Conservation (phyloP, 2,888 invertebrate species). For the Philereme vetulata region DNA sequence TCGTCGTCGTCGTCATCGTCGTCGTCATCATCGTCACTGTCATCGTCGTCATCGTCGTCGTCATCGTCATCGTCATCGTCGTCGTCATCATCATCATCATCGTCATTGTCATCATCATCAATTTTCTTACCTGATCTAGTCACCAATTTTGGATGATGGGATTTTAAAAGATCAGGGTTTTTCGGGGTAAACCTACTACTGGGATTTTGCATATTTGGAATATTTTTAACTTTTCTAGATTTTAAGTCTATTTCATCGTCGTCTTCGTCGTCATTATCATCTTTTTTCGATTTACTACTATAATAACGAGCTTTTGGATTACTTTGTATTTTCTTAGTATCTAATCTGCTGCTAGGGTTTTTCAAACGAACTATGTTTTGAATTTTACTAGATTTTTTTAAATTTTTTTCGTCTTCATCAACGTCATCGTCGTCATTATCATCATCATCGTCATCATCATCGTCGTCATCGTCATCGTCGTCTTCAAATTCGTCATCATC, state of each 20-base stretch:
- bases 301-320: constrained; percentile 51
- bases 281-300: constrained; percentile 39
- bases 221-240: constrained; percentile 10
- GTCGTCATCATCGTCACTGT: constrained; percentile 60
- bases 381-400: constrained; percentile 43
- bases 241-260: constrained; percentile 70
- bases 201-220: constrained; percentile 11
- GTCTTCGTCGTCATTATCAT: constrained; percentile 67
- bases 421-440: constrained; percentile 79
- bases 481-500: constrained; percentile 55
- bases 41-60: constrained; percentile 67
- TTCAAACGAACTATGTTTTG: constrained; percentile 48
- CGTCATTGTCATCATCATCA: constrained; percentile 54
- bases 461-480: constrained; percentile 46
- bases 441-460: constrained; percentile 63
- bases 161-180: constrained; percentile 12
- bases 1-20: constrained; percentile 71
- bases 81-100: constrained; percentile 61
- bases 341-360: constrained; percentile 41
- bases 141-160: constrained; percentile 16
- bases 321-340: constrained; percentile 50
- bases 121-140: constrained; percentile 11
- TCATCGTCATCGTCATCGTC: constrained; percentile 77
- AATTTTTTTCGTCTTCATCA: constrained; percentile 69
- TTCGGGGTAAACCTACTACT: constrained; percentile 6